Conservation (phyloP, 64 coral and sea anemone genomes). For the Dendronephthya gigantea region DNA sequence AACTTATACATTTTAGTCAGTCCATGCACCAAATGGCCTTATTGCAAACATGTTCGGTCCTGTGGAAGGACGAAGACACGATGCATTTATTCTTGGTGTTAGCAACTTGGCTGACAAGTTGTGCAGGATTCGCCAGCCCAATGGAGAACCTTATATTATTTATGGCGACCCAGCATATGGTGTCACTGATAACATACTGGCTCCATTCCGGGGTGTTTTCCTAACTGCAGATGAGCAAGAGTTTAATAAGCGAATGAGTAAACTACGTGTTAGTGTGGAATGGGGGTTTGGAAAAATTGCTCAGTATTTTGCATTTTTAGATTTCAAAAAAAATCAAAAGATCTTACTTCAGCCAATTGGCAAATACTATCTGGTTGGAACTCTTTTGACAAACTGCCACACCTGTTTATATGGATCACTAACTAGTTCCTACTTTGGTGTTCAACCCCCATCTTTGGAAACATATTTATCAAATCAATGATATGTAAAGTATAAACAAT, state of each 20-base stretch:
- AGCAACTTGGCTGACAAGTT: not conserved
- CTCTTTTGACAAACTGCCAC: not conserved
- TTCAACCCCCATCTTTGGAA: not conserved
- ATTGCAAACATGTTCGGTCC: not conserved
- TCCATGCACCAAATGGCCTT: not conserved
- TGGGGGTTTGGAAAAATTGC: not conserved
- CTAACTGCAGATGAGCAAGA: not conserved
- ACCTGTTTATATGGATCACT: not conserved
- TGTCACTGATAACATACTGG: not conserved
- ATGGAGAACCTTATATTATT: not conserved
- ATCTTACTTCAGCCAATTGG: not conserved
- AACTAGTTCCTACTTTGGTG: not conserved
- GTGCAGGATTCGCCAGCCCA: not conserved
- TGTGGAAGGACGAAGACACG: not conserved
- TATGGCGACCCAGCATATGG: not conserved
- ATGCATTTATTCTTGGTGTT: not conserved
- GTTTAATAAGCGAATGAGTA: not conserved
- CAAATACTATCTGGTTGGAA: conserved; percentile 1
- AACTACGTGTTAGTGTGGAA: not conserved
- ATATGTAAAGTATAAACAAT: not conserved
- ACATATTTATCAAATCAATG: conserved; percentile 10
- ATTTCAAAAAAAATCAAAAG: not conserved
- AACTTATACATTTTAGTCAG: too few species aligned
- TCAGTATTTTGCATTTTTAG: conserved; percentile 6
- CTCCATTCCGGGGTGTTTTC: not conserved